Conservation (phyloP, 2,797 vertebrate species). For the Phalloptychus januarius region DNA sequence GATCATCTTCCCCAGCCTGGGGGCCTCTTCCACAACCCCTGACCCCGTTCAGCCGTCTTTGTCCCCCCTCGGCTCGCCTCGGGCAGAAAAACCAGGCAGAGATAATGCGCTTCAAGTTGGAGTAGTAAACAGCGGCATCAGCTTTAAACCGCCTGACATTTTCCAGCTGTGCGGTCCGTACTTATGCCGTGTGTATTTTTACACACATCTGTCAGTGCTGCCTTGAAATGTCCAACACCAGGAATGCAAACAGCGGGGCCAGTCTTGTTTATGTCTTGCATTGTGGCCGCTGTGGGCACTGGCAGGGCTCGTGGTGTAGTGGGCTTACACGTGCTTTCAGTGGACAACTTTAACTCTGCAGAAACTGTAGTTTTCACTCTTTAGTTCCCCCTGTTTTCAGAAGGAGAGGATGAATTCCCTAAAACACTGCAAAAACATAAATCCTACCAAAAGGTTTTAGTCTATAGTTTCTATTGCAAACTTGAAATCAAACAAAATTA, state of each 20-base stretch:
- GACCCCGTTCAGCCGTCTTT: background rate
- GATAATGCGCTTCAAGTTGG: slow-evolving; percentile 53
- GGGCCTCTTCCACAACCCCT: slow-evolving; percentile 40
- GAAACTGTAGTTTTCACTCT: slow-evolving; percentile 16
- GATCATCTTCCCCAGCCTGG: slow-evolving; percentile 14
- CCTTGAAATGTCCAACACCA: slow-evolving; percentile 70
- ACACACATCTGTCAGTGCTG: slow-evolving; percentile 68
- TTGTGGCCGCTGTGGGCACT: slow-evolving; percentile 61
- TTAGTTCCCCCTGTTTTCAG: slow-evolving; percentile 2
- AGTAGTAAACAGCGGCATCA: slow-evolving; percentile 61
- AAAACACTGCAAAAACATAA: slow-evolving; percentile 6
- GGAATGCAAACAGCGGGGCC: slow-evolving; percentile 76
- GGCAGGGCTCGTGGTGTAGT: slow-evolving; percentile 48
- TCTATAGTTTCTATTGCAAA: too few relatives aligned
- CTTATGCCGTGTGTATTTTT: slow-evolving; percentile 68
- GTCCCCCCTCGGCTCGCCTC: slow-evolving; percentile 1
- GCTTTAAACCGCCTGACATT: slow-evolving; percentile 57
- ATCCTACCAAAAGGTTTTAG: too few relatives aligned
- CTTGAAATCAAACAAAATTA: too few relatives aligned
- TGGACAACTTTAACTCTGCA: slow-evolving; percentile 25
- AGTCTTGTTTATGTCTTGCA: slow-evolving; percentile 75
- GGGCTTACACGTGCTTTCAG: slow-evolving; percentile 55
- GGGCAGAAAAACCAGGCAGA: slow-evolving; percentile 23
- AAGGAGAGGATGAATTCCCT: slow-evolving; percentile 32
- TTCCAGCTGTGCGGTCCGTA: slow-evolving; percentile 60